These are phyloP conservation scores for Drosophila multiciliata DNA, from an alignment of 2,888 invertebrate species.

Conservation along the genomic window DNA sequence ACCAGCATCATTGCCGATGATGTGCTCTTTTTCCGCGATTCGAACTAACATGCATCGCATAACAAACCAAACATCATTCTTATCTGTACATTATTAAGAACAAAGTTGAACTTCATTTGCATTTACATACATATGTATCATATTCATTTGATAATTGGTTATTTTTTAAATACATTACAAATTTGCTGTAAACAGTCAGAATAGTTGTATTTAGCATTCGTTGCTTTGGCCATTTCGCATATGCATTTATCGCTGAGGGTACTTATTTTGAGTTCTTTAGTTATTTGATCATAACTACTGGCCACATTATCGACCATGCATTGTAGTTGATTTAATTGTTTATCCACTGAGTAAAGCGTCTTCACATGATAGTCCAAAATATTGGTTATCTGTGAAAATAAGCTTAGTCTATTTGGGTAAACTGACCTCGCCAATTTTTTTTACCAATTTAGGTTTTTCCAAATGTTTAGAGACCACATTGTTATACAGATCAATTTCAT, in stretches of 20 bases:
- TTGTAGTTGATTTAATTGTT: conserved; percentile 31
- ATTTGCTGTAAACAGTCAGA: neutral
- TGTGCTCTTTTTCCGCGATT: conserved; percentile 91
- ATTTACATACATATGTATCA: conserved; percentile 53
- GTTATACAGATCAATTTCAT: conserved; percentile 43
- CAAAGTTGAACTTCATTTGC: conserved; percentile 64
- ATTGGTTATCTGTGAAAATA: conserved; percentile 35
- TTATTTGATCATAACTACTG: conserved; percentile 6
- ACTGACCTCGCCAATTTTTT: neutral
- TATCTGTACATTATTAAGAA: conserved; percentile 52
- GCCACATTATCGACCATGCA: neutral
- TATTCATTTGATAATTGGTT: conserved; percentile 27
- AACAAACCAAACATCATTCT: conserved; percentile 17
- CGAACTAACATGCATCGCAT: conserved; percentile 47
- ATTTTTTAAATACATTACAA: conserved; percentile 5
- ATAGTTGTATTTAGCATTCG: neutral
- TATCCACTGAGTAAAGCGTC: conserved; percentile 36
- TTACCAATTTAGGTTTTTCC: conserved; percentile 38
- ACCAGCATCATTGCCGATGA: conserved; percentile 95
- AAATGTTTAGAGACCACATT: neutral
- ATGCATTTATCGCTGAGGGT: conserved; percentile 12
- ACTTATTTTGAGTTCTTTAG: neutral
- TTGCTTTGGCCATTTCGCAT: conserved; percentile 10
- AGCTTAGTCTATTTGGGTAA: neutral
- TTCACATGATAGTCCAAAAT: conserved; percentile 47